Evolutionary conservation across 2,888 invertebrate genomes (phyloP).

Genomic region (Papilio elwesi): DNA sequence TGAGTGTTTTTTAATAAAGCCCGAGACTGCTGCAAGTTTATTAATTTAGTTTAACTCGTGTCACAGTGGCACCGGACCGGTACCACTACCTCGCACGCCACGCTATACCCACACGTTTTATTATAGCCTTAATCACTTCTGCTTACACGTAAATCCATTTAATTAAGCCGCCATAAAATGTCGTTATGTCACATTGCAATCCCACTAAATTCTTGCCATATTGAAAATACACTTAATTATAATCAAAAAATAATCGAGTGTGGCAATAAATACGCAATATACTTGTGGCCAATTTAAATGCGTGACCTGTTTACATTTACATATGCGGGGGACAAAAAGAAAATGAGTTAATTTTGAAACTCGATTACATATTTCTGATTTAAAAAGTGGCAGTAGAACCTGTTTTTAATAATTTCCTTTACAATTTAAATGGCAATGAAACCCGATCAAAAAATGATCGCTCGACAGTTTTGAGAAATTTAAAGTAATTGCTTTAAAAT

Average conservation of each 20-base stretch:
- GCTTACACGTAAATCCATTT: constrained; percentile 46
- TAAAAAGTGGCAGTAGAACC: constrained; percentile 27
- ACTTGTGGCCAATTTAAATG: constrained; percentile 40
- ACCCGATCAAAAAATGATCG: constrained; percentile 22
- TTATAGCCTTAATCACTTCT: constrained; percentile 58
- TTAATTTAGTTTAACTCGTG: constrained; percentile 83
- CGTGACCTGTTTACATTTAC: constrained; percentile 43
- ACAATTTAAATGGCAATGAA: constrained; percentile 43
- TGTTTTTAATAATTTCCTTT: constrained; percentile 37
- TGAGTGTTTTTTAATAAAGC: constrained; percentile 85
- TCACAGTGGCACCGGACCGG: constrained; percentile 66
- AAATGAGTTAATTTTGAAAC: constrained; percentile 40
- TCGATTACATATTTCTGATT: constrained; percentile 39
- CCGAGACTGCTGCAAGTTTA: constrained; percentile 80
- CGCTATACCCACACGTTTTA: constrained; percentile 65
- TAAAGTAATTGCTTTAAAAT: constrained; percentile 23
- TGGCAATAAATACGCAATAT: constrained; percentile 32
- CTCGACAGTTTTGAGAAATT: constrained; percentile 21
- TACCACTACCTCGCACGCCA: constrained; percentile 48
- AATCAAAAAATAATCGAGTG: constrained; percentile 20
- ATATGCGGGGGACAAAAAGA: constrained; percentile 31
- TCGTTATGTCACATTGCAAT: constrained; percentile 36
- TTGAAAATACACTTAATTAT: constrained; percentile 24
- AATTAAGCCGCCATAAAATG: constrained; percentile 47
- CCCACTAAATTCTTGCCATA: constrained; percentile 29